Percentiles rank a stretch among this genome's conserved stretches.
phyloP scores from a whole-genome alignment of 2,888 invertebrate species.

The Caenorhabditis sp. region DNA sequence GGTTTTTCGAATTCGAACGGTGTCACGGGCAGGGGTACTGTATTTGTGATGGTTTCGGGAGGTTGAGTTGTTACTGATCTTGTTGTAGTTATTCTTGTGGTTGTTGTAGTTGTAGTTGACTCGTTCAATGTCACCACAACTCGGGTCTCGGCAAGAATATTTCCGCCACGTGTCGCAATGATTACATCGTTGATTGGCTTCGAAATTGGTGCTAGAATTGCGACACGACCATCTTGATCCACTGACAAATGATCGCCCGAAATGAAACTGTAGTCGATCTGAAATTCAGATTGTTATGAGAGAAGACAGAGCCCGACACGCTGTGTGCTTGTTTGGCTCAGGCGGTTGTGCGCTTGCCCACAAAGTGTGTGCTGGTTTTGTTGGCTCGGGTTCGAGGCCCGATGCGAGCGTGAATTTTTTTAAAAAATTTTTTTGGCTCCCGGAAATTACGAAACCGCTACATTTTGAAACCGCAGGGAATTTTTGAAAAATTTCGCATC shows the following conservation, averaged over 20 bases:
- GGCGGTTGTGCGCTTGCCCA: too few relatives aligned
- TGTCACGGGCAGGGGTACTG: background rate
- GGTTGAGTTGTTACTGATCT: background rate
- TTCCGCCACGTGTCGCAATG: conserved; percentile 29
- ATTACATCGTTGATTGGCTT: conserved; percentile 37
- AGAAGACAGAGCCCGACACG: too few relatives aligned
- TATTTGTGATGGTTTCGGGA: background rate
- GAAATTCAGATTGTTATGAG: too few relatives aligned
- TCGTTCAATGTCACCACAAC: conserved; percentile 28
- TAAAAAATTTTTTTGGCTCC: too few relatives aligned
- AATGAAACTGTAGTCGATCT: conserved; percentile 20
- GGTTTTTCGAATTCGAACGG: conserved; percentile 26
- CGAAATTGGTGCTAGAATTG: conserved; percentile 21
- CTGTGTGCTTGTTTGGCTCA: too few relatives aligned
- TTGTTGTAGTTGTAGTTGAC: conserved; percentile 4
- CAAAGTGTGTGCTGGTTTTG: too few relatives aligned
- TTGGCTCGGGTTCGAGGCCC: background rate
- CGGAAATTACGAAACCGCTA: too few relatives aligned
- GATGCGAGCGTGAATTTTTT: background rate
- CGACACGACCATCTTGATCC: conserved; percentile 35
- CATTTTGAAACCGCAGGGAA: too few relatives aligned
- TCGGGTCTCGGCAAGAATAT: conserved; percentile 28
- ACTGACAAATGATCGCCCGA: conserved; percentile 23
- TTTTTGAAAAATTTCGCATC: too few relatives aligned
- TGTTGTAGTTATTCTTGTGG: conserved; percentile 7